These are phyloP conservation scores for Gallinago stenura DNA, from an alignment of 2,797 vertebrate species.

Conservation along the genomic window DNA sequence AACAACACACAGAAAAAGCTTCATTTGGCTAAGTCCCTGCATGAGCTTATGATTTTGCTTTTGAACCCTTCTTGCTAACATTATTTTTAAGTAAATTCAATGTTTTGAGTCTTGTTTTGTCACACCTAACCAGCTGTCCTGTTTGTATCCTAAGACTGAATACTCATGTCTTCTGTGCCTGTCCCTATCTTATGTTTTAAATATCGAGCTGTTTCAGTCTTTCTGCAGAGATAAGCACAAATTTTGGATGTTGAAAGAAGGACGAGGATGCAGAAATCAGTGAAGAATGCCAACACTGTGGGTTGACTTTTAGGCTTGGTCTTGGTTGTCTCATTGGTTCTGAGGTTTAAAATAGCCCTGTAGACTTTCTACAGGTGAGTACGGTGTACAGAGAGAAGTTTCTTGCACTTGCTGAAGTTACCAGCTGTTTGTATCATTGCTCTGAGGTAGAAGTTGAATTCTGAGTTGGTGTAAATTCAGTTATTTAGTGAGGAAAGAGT, in stretches of 20 bases:
- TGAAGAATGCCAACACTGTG: background rate
- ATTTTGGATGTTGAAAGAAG: background rate
- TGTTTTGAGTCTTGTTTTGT: background rate
- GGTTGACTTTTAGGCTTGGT: background rate
- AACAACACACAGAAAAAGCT: background rate
- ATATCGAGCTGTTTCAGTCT: background rate
- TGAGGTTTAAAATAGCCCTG: background rate
- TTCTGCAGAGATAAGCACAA: background rate
- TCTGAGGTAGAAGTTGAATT: background rate
- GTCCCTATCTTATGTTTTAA: background rate
- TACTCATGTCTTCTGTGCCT: background rate
- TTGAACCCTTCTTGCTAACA: background rate
- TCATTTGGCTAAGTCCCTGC: background rate
- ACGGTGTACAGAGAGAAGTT: background rate
- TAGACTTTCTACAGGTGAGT: accelerated
- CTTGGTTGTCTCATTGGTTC: background rate
- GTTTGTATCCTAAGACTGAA: background rate
- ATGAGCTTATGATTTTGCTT: background rate
- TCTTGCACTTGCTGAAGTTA: background rate
- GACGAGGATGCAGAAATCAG: background rate
- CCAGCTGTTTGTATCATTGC: background rate
- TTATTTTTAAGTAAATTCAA: background rate
- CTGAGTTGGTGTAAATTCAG: background rate
- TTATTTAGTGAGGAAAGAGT: background rate
- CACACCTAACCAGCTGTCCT: background rate